Evolutionary conservation across 2,888 invertebrate genomes (phyloP), one percentile per base, ranked within the genome.

Genomic region (Heliconius aoede): DNA sequence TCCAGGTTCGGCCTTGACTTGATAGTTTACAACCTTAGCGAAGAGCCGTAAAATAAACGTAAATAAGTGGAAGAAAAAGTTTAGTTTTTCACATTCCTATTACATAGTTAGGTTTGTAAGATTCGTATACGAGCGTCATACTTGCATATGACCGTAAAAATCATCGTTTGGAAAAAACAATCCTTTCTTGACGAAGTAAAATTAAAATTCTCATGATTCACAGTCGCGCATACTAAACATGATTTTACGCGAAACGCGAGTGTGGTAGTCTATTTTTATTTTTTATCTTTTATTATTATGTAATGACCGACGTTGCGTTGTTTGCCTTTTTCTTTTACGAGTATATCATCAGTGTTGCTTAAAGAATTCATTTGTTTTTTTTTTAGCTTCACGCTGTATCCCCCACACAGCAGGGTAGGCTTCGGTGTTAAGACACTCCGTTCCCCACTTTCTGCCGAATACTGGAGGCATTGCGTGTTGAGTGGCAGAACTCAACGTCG

Each of bases 81-180:
- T 7, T 46, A 3, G 11, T 55, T 21, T 11, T n/a, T 21, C n/a
- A 11, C 9, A n/a, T 36, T 15, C 24, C 7, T 24, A 24, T 65
- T 65, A 65, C 36, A 24, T 36, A 32, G 64, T 36, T 30, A 32
- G 36, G 36, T n/a, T 65, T 65, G 64, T n/a, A n/a, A 64, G 32
- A 24, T 64, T 36, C 64, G 15, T 36, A 15, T 36, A 51, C 28
- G 21, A 28, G 46, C 46, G 28, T 68, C 28, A 46, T 46, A 68
- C 26, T 51, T 21, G 11, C 28, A 67, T 67, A 46, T 15, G 32
- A 46, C 46, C 51, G 68, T 68, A 30, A 62, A 13, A 73, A 30
- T 60, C 1, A 3, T 40, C 18, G 1, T 40, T 32, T 61, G 15
- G 1, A 32, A 60, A 71, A 60, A 28, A 40, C 60, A 15, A 62